Conservation (phyloP, 1,140 invertebrate species). For the Aphelenchoides avenae region DNA sequence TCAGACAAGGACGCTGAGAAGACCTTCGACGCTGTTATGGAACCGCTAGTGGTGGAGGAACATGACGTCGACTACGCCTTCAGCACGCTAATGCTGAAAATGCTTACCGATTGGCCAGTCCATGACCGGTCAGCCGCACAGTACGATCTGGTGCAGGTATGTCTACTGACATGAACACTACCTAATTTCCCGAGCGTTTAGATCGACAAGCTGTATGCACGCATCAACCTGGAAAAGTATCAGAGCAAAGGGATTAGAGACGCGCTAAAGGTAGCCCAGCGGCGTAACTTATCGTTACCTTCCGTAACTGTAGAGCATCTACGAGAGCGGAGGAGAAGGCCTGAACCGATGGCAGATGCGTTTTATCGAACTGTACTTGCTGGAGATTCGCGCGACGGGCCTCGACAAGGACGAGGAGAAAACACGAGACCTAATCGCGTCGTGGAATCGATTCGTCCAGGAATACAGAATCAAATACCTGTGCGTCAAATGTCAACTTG, state of each 20-base stretch:
- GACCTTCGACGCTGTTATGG: conserved; percentile 50
- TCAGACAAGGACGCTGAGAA: conserved; percentile 16
- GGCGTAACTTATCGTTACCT: conserved; percentile 1
- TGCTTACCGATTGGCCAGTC: conserved; percentile 58
- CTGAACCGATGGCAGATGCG: conserved; percentile 46
- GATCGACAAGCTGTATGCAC: conserved; percentile 47
- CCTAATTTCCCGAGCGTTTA: conserved; percentile 14
- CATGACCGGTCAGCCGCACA: conserved; percentile 40
- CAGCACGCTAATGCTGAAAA: conserved; percentile 52
- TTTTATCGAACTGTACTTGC: conserved; percentile 49
- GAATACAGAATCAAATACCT: conserved; percentile 51
- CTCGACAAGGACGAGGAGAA: conserved; percentile 51
- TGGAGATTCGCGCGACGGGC: conserved; percentile 45
- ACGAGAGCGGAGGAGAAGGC: conserved; percentile 34
- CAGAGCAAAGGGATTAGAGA: conserved; percentile 31
- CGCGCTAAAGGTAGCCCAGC: conserved; percentile 39
- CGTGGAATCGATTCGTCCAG: conserved; percentile 44
- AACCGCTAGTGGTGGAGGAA: conserved; percentile 50
- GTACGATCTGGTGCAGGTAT: conserved; percentile 49
- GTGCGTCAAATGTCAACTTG: conserved; percentile 12
- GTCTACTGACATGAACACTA: not conserved
- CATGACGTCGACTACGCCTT: conserved; percentile 56
- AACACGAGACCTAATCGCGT: conserved; percentile 40
- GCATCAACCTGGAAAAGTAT: conserved; percentile 49
- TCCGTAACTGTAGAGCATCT: conserved; percentile 26